Base-by-base conservation (phyloP, 2,888 invertebrate species). In the Acanthosepion esculentum region DNA sequence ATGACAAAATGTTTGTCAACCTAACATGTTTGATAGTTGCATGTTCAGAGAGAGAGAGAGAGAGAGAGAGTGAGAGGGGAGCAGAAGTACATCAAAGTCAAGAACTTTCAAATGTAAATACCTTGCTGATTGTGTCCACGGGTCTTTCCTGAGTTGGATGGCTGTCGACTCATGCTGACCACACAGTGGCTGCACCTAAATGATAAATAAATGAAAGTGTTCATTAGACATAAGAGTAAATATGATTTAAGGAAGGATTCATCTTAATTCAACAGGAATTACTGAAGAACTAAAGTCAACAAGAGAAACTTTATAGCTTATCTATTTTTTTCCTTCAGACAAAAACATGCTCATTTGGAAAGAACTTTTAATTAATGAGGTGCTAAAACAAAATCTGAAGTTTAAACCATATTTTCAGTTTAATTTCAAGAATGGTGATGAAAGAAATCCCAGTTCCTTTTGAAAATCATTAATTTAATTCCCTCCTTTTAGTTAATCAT, bases 141-240 rank as follows among this genome's bases (percentile, higher is more conserved):
- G 59, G 59, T 48, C 41, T 95, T 95, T 41, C 95, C 95, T 59
- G 95, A 95, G 64, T 95, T 95, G 55, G 95, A 95, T 23, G 95
- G 95, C 91, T 95, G 95, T 91, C 95, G 95, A 94, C 95, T 95
- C 59, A 95, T 94, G 94, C 95, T 95, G 94, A 53, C 55, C n/a
- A 33, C 94, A 94, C 48, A 78, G 78, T 78, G 92, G 48, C 50
- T 92, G 92, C 50, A 92, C 92, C 92, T 92, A 92, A 48, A 92
- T 0, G 23, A 48, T 23, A 59, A 59, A 78, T 15, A n/a, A 10
- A 78, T 33, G n/a, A 10, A 78, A 33, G 15, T 12, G n/a, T 78
- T 5, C n/a, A 78, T 78, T 78, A 78, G 78, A 12, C 3, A 20
- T 4, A 55, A 59, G 7, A 59, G 59, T 59, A 59, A 59, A 59